Conservation (phyloP, 2,888 invertebrate genomes). For the Apamea anceps region DNA sequence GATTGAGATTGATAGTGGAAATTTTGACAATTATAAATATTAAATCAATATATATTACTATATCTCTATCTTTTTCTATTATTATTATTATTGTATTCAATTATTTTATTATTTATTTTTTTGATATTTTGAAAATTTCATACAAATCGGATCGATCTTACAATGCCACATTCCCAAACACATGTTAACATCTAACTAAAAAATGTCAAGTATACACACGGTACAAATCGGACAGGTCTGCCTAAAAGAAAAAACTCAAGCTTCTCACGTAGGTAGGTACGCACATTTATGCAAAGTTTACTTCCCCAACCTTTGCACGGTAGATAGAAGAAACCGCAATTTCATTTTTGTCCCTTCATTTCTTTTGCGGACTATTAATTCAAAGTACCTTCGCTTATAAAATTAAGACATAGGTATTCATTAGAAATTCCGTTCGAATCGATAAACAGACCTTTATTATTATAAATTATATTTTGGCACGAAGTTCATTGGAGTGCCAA, state of each 20-base stretch:
- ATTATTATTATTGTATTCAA: no score
- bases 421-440: conserved; percentile 22
- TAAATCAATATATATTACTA: no score
- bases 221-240: conserved; percentile 8
- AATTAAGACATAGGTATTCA: conserved; percentile 11
- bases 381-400: conserved; percentile 31
- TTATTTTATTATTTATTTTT: no score
- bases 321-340: conserved; percentile 43
- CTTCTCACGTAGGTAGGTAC: conserved; percentile 8
- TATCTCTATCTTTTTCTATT: no score
- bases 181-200: background rate
- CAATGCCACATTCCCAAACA: background rate
- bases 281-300: conserved; percentile 29
- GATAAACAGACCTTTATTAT: conserved; percentile 10
- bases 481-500: background rate
- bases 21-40: no score
- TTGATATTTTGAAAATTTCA: no score
- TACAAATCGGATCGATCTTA: background rate
- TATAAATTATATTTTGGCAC: background rate
- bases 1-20: background rate
- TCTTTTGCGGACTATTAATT: conserved; percentile 23
- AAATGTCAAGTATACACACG: background rate
- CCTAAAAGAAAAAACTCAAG: conserved; percentile 17
- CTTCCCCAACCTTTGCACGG: conserved; percentile 19
- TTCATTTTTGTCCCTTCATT: conserved; percentile 33